A percentile compares a stretch with the other conserved stretches of the same genome.
These are phyloP conservation scores for Lepus oiostolus DNA, from an alignment of 2,797 vertebrate genomes.

Conservation along the genomic window DNA sequence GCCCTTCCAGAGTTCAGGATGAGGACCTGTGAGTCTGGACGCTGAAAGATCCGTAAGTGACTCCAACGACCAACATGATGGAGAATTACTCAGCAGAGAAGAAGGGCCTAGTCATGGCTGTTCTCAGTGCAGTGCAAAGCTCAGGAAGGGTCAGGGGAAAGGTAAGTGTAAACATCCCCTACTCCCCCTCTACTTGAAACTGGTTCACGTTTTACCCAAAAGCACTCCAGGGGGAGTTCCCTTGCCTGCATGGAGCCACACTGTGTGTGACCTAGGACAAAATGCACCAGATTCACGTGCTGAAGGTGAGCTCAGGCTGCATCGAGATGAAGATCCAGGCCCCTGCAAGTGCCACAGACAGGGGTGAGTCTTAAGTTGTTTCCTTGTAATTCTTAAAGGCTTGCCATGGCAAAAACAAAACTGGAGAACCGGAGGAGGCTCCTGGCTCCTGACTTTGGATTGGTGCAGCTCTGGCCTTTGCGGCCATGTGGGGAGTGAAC, in stretches of 20 bases:
- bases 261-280: neutral
- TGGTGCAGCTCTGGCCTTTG: too few relatives aligned
- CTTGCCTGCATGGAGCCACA: neutral
- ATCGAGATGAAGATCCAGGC: neutral
- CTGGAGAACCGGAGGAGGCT: neutral
- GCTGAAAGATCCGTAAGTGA: neutral
- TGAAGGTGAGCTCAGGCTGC: neutral
- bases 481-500: too few relatives aligned
- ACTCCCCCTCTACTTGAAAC: neutral
- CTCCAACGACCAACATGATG: neutral
- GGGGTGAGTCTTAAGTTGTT: neutral
- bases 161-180: neutral
- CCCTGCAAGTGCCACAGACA: neutral
- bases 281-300: neutral
- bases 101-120: neutral
- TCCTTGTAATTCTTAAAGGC: neutral
- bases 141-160: neutral
- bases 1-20: neutral
- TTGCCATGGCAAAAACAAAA: neutral
- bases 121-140: neutral
- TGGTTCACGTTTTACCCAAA: neutral
- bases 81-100: neutral
- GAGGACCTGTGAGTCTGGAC: neutral
- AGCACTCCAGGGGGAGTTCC: neutral
- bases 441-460: too few relatives aligned